Evolutionary conservation across 2,113 vertebrate genomes (phyloP).

Genomic region (Phyllostomus hastatus): DNA sequence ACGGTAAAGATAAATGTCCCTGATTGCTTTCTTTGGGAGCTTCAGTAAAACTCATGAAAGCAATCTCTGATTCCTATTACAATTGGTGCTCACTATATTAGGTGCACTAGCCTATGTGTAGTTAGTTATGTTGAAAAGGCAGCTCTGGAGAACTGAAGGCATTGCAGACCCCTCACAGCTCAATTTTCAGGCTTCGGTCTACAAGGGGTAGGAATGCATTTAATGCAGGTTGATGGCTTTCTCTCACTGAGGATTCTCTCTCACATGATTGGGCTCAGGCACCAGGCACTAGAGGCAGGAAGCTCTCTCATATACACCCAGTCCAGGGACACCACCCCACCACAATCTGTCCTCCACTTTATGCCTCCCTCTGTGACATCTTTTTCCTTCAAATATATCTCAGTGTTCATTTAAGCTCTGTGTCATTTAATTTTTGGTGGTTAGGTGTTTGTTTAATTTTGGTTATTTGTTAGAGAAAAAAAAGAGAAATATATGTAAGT

Average conservation of each 20-base stretch:
- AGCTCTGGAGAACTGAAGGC: background rate
- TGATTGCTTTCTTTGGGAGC: background rate
- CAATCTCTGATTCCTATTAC: background rate
- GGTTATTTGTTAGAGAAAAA: background rate
- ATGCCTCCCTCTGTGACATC: background rate
- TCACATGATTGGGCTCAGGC: background rate
- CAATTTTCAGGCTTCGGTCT: background rate
- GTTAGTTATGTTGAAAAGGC: background rate
- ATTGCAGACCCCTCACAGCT: background rate
- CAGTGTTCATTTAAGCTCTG: background rate
- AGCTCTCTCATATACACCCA: background rate
- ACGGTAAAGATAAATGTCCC: background rate
- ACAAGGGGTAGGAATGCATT: background rate
- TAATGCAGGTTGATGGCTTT: background rate
- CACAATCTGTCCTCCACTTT: background rate
- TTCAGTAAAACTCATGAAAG: background rate
- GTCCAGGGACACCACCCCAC: background rate
- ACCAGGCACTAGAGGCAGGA: background rate
- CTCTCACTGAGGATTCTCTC: background rate
- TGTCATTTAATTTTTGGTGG: background rate
- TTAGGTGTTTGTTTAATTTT: background rate
- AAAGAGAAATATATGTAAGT: background rate
- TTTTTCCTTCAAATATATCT: background rate
- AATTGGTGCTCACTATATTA: background rate
- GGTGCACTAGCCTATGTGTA: background rate